These are phyloP conservation scores for Automeris io DNA, from an alignment of 2,888 invertebrate species.

Conservation along the genomic window DNA sequence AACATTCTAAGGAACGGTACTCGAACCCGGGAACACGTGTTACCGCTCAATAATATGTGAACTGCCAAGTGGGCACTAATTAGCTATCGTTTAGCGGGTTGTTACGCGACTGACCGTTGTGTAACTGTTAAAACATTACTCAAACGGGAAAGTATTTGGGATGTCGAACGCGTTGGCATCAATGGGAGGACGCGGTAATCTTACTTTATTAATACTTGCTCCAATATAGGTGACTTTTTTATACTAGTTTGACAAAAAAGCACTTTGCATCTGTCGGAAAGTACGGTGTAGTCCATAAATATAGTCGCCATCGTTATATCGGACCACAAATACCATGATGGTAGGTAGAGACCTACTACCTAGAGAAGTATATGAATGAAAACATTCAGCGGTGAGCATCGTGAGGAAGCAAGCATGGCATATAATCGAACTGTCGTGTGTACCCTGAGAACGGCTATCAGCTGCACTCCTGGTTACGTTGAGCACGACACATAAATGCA, in stretches of 20 bases:
- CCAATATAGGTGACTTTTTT: conserved; percentile 1
- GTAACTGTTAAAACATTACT: conserved; percentile 16
- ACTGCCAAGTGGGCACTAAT: conserved; percentile 26
- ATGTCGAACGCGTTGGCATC: conserved; percentile 10
- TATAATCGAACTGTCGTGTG: too few species aligned
- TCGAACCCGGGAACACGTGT: conserved; percentile 12
- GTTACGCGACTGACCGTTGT: conserved; percentile 19
- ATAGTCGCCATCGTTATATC: too few species aligned
- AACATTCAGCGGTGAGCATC: too few species aligned
- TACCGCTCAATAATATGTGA: conserved; percentile 29
- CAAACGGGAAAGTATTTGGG: conserved; percentile 8
- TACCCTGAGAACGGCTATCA: too few species aligned
- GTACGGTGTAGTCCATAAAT: too few species aligned
- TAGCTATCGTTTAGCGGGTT: conserved; percentile 28
- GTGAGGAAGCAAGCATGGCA: too few species aligned
- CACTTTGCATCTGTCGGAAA: too few species aligned
- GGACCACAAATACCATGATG: too few species aligned
- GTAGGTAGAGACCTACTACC: too few species aligned
- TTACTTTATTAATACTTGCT: background rate
- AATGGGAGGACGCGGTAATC: background rate
- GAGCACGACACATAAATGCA: too few species aligned
- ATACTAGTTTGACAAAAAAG: background rate
- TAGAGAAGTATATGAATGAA: too few species aligned
- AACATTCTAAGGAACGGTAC: conserved; percentile 23
- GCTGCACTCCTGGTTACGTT: too few species aligned